Percentiles rank a stretch among this genome's conserved stretches.
Conservation (phyloP, 2,888 invertebrate genomes). For the Boloria euphrosyne region DNA sequence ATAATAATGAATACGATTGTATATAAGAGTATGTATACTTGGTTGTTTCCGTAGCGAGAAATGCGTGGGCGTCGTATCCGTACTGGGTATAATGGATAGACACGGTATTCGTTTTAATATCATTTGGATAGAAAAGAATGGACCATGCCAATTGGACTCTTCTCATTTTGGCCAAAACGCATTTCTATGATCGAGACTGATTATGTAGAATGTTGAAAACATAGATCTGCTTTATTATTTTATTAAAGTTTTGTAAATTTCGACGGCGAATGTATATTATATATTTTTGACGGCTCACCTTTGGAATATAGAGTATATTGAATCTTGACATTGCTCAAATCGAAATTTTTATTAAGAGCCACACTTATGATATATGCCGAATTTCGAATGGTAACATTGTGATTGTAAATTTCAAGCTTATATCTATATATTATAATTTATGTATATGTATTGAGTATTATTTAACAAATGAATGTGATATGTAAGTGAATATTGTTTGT, state of each 20-base stretch:
- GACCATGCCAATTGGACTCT: slow-evolving; percentile 67
- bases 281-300: slow-evolving; percentile 79
- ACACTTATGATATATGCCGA: slow-evolving; percentile 69
- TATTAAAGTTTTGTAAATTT: slow-evolving; percentile 69
- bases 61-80: slow-evolving; percentile 57
- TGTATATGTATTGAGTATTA: slow-evolving; percentile 51
- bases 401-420: slow-evolving; percentile 68
- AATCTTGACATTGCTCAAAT: slow-evolving; percentile 77
- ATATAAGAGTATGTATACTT: slow-evolving; percentile 32
- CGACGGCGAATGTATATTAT: slow-evolving; percentile 57
- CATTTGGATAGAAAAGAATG: slow-evolving; percentile 51
- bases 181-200: slow-evolving; percentile 80
- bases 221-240: slow-evolving; percentile 80
- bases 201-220: slow-evolving; percentile 75
- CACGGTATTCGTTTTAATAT: slow-evolving; percentile 57
- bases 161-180: slow-evolving; percentile 80
- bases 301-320: slow-evolving; percentile 73
- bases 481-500: slow-evolving; percentile 65
- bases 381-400: slow-evolving; percentile 67
- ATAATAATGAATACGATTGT: slow-evolving; percentile 31
- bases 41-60: slow-evolving; percentile 29
- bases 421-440: slow-evolving; percentile 59
- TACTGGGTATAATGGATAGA: slow-evolving; percentile 60
- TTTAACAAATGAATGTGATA: slow-evolving; percentile 77
- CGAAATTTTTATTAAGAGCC: slow-evolving; percentile 75